Base-by-base conservation (phyloP, 2,113 vertebrate genomes). In the Macrotis lagotis region DNA sequence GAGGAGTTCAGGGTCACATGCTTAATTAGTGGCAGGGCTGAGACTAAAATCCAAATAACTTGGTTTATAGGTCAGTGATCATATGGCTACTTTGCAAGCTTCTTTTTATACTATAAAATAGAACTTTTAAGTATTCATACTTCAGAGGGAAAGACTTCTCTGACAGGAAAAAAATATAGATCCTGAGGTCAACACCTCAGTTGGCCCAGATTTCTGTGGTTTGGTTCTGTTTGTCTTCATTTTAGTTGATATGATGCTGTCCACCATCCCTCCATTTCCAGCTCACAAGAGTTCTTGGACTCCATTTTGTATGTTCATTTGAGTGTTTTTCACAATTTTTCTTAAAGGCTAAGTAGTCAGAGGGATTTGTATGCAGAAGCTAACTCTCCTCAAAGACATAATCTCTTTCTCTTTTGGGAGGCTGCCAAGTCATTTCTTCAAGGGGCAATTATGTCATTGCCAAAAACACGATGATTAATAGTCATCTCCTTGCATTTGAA, bases 391-490 rank as follows among this genome's bases (percentile, higher is more conserved):
- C 89, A 88, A 16, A 94, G 96, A 94, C 94, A 95, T 74, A 95
- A 96, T 90, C 24, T 49, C 94, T 98, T 98, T 2, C 26, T 96
- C 94, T 97, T 98, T 98, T 97, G 96, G 96, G 93, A 95, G 93
- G 55, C 91, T 97, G 98, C 98, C 98, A 98, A 98, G 97, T 98
- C 91, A 93, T 97, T 97, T 95, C 96, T 98, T 98, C 97, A 97
- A 97, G 97, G 97, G 97, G 95, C 95, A 98, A 97, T 98, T 98
- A 96, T 96, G 97, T 96, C 96, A 93, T 96, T 98, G 98, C 98
- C 96, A 98, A 97, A 98, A 97, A 93, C 96, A 96, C 96, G 94
- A 91, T 98, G 98, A 98, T 98, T 98, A 98, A 98, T 98, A 97
- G 92, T 92, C 92, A 96, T 92, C n/a, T 97, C 97, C 93, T 25